Conservation (phyloP, 2,888 invertebrate species). For the Idaea aversata region DNA sequence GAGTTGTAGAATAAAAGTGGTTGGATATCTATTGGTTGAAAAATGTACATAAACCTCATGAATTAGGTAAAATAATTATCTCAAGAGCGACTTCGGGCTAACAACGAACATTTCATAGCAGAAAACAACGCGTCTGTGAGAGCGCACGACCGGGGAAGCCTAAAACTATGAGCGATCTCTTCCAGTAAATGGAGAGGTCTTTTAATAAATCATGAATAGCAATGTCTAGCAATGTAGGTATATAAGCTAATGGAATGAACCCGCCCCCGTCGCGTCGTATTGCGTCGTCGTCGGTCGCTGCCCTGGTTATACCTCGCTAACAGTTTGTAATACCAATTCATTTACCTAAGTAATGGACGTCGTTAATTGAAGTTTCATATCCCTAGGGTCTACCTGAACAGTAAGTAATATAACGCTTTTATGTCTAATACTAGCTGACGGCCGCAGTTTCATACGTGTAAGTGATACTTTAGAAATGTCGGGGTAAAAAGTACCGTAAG, state of each 20-base stretch:
- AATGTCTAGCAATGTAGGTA: too few species aligned
- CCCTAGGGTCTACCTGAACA: not conserved
- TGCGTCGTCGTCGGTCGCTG: not conserved
- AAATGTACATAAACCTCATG: too few species aligned
- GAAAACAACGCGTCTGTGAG: slow-evolving; percentile 82
- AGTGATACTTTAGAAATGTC: too few species aligned
- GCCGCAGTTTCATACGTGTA: too few species aligned
- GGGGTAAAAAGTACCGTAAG: too few species aligned
- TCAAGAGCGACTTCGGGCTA: slow-evolving; percentile 31
- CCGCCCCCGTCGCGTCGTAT: not conserved
- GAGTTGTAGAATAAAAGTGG: too few species aligned
- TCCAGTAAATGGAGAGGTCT: slow-evolving; percentile 85
- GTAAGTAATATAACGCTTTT: not conserved
- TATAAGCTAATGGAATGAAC: not conserved
- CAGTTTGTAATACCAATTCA: not conserved
- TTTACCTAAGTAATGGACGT: not conserved
- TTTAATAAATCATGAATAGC: slow-evolving; percentile 87
- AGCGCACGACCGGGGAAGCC: slow-evolving; percentile 81
- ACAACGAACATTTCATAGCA: slow-evolving; percentile 65
- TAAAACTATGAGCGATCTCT: slow-evolving; percentile 82
- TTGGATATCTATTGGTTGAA: too few species aligned
- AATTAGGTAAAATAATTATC: too few species aligned
- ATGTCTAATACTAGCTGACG: too few species aligned
- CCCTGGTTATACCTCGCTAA: not conserved
- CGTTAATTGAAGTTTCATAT: not conserved